Evolutionary conservation across 2,888 invertebrate species (phyloP), one percentile per base, ranked within the genome.

Genomic region (Tachina lurida): DNA sequence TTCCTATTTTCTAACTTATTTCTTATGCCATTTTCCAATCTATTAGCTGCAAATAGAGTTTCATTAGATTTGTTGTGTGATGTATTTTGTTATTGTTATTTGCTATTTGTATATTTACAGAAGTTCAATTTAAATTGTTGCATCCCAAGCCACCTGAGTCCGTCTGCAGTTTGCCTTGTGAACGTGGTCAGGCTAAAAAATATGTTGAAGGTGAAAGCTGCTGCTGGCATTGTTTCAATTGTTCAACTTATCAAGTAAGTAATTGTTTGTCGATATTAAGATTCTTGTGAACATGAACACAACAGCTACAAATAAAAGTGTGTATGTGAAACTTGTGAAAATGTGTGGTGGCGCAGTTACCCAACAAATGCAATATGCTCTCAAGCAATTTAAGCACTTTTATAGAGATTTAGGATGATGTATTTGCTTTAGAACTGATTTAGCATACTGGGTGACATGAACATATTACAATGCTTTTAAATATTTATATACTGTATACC

Each of bases 171-270:
- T 94, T 96, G 87, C 97, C 97, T 85, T 98, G 98, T 91, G 96
- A 96, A 89, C 94, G 95, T 80, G 98, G 97, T 0, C 97, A 98
- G 93, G 98, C 97, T 84, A 97, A 97, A 93, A 96, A 97, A 92
- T 97, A 97, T 93, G 96, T 97, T 63, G 97, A 97, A 92, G 98
- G 97, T 0, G 97, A 98, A 93, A 97, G 96, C 92, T 98, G 98
- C 93, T 98, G 98, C 92, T 98, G 98, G 97, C 97, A 97, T 92
- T 98, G 98, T 93, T 96, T 96, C 93, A 96, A 97, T 92, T 98
- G 98, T 93, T 95, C 96, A 65, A 95, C 95, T 91, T 97, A 97
- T 93, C 96, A 97, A 95, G 96, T 95, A 92, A 92, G 92, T 90
- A 84, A 54, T 77, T 13, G 67, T 56, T 71, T 71, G 63, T 71